These are phyloP conservation scores for Eupelmus urozonus DNA, from an alignment of 2,888 invertebrate genomes.

Conservation along the genomic window DNA sequence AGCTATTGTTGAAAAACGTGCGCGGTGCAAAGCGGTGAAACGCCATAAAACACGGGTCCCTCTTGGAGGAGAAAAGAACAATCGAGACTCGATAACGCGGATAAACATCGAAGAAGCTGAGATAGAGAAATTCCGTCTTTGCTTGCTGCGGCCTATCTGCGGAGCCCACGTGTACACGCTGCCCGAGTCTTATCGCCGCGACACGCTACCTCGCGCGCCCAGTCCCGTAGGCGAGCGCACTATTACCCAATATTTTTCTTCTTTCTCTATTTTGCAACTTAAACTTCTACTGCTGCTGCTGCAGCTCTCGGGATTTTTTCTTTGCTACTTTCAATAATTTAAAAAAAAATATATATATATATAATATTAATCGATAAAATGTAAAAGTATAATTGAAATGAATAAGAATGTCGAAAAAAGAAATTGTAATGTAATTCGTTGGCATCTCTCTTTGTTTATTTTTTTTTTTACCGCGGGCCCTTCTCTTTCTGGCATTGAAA, in stretches of 20 bases:
- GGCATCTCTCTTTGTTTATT: no score
- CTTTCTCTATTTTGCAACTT: no score
- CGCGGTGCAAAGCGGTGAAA: neutral
- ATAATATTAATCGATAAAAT: no score
- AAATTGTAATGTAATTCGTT: no score
- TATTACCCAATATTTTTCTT: no score
- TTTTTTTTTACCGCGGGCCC: neutral
- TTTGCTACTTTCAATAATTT: no score
- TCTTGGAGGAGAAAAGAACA: constrained; percentile 33
- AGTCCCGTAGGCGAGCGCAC: neutral
- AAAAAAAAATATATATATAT: no score
- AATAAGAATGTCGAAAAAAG: no score
- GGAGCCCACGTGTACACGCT: neutral
- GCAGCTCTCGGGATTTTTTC: no score
- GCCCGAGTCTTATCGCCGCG: constrained; percentile 2
- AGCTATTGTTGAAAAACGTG: no score
- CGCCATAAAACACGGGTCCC: constrained; percentile 33
- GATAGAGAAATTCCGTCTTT: constrained; percentile 39
- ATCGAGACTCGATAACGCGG: constrained; percentile 49
- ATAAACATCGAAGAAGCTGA: constrained; percentile 45
- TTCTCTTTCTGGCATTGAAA: constrained; percentile 65
- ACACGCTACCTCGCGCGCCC: neutral
- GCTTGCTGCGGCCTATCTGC: neutral
- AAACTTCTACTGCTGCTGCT: no score
- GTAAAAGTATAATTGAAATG: no score